Percentiles rank a stretch among this genome's conserved stretches.
These are phyloP conservation scores for Temnothorax ravouxi DNA, from an alignment of 2,888 invertebrate genomes.

Conservation along the genomic window DNA sequence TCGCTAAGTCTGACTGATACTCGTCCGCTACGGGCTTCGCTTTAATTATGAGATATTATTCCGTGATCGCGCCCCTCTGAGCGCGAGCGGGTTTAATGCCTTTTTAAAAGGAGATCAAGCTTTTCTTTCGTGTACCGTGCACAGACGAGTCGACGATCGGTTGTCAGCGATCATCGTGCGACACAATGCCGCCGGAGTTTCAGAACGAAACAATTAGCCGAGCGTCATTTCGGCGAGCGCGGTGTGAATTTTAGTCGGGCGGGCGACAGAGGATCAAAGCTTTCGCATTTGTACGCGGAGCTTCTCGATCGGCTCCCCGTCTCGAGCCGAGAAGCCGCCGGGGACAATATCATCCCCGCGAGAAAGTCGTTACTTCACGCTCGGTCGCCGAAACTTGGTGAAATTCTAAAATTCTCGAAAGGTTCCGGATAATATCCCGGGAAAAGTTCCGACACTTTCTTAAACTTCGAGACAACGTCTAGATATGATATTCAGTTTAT, in stretches of 20 bases:
- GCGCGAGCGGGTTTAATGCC: constrained; percentile 83
- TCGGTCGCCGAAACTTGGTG: constrained; percentile 56
- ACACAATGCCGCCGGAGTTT: constrained; percentile 64
- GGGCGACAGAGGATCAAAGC: constrained; percentile 58
- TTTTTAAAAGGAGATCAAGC: constrained; percentile 82
- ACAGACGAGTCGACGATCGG: constrained; percentile 43
- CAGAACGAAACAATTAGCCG: constrained; percentile 75
- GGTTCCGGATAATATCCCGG: constrained; percentile 60
- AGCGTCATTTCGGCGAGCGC: constrained; percentile 57
- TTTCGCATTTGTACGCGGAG: constrained; percentile 67
- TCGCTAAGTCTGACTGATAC: constrained; percentile 85
- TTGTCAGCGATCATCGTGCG: constrained; percentile 42
- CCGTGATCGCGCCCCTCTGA: constrained; percentile 83
- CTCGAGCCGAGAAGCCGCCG: constrained; percentile 1
- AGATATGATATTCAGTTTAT: constrained; percentile 53
- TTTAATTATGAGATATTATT: constrained; percentile 86
- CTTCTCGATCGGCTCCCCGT: constrained; percentile 64
- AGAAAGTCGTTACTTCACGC: constrained; percentile 59
- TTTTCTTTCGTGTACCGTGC: constrained; percentile 23
- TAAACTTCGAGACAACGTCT: constrained; percentile 55
- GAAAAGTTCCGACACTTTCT: constrained; percentile 66
- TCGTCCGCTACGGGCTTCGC: constrained; percentile 82
- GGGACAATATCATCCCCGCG: constrained; percentile 51
- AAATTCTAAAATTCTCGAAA: constrained; percentile 66
- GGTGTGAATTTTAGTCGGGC: constrained; percentile 61